A percentile compares a stretch with the other conserved stretches of the same genome.
Conservation (phyloP, 2,888 invertebrate genomes). For the Agonopterix arenella region DNA sequence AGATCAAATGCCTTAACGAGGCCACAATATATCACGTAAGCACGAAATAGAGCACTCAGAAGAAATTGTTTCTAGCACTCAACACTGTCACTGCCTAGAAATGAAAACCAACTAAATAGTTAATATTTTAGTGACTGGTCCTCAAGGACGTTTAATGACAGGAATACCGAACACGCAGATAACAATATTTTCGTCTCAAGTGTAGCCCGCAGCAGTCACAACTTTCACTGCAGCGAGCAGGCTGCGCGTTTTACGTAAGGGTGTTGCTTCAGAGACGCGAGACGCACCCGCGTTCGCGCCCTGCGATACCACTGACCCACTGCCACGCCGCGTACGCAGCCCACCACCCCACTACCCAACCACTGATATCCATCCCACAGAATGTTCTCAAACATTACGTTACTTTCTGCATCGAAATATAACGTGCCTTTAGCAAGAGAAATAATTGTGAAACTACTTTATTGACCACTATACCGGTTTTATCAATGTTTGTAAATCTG, state of each 20-base stretch:
- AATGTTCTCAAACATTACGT: slow-evolving; percentile 42
- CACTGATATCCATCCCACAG: slow-evolving; percentile 19
- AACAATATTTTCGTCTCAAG: neutral
- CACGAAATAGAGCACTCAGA: too few relatives aligned
- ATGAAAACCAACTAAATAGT: too few relatives aligned
- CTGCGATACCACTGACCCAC: slow-evolving; percentile 72
- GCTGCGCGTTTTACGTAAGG: slow-evolving; percentile 64
- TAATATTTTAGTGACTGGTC: too few relatives aligned
- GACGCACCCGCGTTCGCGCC: slow-evolving; percentile 48
- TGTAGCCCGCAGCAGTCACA: slow-evolving; percentile 35
- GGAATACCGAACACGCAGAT: neutral
- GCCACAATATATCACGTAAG: too few relatives aligned
- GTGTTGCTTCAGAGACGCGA: slow-evolving; percentile 62
- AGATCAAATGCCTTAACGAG: too few relatives aligned
- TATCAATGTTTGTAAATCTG: too few relatives aligned
- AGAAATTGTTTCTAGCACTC: too few relatives aligned
- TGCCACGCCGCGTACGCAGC: slow-evolving; percentile 47
- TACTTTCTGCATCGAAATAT: slow-evolving; percentile 18
- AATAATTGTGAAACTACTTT: slow-evolving; percentile 12
- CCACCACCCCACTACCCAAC: slow-evolving; percentile 2
- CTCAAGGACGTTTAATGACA: too few relatives aligned
- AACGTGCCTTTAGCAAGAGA: slow-evolving; percentile 6
- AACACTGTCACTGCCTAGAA: too few relatives aligned
- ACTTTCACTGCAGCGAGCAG: slow-evolving; percentile 55
- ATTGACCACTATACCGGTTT: slow-evolving; percentile 5